phyloP scores from a whole-genome alignment of 1,140 invertebrate genomes.

The Teleopsis dalmanni region DNA sequence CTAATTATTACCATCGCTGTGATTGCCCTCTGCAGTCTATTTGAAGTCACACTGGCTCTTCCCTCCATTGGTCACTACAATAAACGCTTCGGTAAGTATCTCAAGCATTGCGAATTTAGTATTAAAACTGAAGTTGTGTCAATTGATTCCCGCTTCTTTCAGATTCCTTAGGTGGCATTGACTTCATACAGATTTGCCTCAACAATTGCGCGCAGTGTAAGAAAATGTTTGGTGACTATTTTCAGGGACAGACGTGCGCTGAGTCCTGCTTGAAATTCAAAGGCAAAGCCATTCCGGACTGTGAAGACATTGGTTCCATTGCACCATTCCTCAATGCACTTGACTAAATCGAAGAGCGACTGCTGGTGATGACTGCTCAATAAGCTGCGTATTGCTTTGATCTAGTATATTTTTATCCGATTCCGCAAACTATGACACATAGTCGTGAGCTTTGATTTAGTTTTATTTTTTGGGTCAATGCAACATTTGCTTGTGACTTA shows the following conservation, averaged over 20 bases:
- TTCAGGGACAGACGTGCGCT: constrained; percentile 73
- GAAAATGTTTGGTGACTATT: constrained; percentile 76
- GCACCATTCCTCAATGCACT: constrained; percentile 65
- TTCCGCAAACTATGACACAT: too few species aligned
- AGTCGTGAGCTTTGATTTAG: too few species aligned
- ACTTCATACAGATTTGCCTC: constrained; percentile 55
- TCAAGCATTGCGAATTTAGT: background rate
- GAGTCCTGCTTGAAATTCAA: constrained; percentile 73
- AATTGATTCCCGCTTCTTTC: background rate
- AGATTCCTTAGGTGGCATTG: constrained; percentile 39
- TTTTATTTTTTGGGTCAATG: too few species aligned
- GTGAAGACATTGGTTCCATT: constrained; percentile 70
- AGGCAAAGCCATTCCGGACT: constrained; percentile 75
- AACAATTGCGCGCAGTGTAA: constrained; percentile 83
- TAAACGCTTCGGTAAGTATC: constrained; percentile 33
- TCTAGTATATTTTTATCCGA: too few species aligned
- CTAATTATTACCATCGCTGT: constrained; percentile 17
- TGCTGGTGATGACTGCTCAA: background rate
- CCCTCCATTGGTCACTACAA: constrained; percentile 32
- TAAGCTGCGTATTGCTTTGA: too few species aligned
- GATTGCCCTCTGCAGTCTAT: constrained; percentile 17
- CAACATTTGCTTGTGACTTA: too few species aligned
- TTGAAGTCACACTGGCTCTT: constrained; percentile 20
- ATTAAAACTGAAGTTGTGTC: background rate
- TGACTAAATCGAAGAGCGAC: constrained; percentile 17